Evolutionary conservation across 2,797 vertebrate genomes (phyloP).

Genomic region (Halcyon badia): DNA sequence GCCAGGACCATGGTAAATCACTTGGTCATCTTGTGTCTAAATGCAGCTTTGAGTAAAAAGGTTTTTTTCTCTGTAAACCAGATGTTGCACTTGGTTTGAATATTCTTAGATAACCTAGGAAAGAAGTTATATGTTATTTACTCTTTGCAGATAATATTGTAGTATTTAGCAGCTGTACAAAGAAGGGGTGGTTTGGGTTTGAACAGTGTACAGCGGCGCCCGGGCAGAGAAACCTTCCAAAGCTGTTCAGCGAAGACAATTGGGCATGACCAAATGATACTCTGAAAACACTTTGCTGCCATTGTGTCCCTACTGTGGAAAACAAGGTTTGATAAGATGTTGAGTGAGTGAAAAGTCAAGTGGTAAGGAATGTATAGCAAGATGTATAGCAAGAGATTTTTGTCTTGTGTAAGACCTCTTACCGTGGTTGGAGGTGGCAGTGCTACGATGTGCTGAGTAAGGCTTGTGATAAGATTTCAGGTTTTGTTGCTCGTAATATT

Average conservation of each 20-base stretch:
- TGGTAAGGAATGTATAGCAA: neutral
- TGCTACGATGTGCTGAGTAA: neutral
- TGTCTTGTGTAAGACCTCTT: neutral
- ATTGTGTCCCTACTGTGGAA: neutral
- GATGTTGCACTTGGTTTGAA: neutral
- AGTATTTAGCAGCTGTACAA: neutral
- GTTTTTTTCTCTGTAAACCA: neutral
- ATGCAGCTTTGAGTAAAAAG: neutral
- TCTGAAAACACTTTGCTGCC: neutral
- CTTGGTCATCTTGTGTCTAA: neutral
- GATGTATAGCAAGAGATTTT: neutral
- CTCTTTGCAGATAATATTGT: neutral
- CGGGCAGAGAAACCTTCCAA: neutral
- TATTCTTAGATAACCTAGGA: neutral
- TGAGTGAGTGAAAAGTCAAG: neutral
- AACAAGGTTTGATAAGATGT: neutral
- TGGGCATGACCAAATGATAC: neutral
- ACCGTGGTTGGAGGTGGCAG: neutral
- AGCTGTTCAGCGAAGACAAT: neutral
- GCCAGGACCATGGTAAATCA: neutral
- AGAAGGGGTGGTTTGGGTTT: neutral
- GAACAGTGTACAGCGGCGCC: neutral
- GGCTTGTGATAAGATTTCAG: neutral
- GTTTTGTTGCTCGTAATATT: neutral
- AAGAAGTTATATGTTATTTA: neutral